Base-by-base conservation (phyloP, 2,888 invertebrate species). In the Dynastes hyllus region DNA sequence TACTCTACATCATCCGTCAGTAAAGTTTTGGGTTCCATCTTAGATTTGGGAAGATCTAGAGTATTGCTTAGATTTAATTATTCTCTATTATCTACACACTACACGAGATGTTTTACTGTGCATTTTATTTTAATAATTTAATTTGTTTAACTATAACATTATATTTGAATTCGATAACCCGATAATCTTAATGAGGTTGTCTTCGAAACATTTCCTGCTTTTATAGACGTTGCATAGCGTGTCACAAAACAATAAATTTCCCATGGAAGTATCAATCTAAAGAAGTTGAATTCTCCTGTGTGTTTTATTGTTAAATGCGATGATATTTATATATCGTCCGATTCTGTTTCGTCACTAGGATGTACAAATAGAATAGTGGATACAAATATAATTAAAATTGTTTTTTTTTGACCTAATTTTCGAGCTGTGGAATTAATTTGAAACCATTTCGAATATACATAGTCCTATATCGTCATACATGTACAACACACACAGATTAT, bases 211-310 rank as follows among this genome's bases (percentile, higher is more conserved):
- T 40, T 67, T 45, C 45, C 22, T 16, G 50, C 16, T 16, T 66
- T 55, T 55, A 55, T 55, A 66, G 11, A 66, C 65, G 6, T 22
- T 55, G 55, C 40, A 40, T 67, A 11, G 67, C 67, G 67, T 67
- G 67, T 67, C 16, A 50, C 22, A 1, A 50, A 40, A 67, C 67
- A 45, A 67, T 67, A 67, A 67, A 67, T 67, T 67, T 40, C 8
- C 45, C 6, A 22, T 67, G 22, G 22, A 67, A 67, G 67, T 67
- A 67, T 67, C 67, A 50, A 67, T 67, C 67, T 67, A 67, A 45
- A 16, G 50, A 50, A 67, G 67, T 67, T 29, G 67, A 67, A 67
- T 67, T 50, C 45, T 16, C 50, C n/a, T 16, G 61, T 58, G 58
- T 29, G 27, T 67, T 67, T 67, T 67, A 67, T 67, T 45, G 45